phyloP scores from a whole-genome alignment of 2,113 vertebrate species.

The Falcunculus frontatus region DNA sequence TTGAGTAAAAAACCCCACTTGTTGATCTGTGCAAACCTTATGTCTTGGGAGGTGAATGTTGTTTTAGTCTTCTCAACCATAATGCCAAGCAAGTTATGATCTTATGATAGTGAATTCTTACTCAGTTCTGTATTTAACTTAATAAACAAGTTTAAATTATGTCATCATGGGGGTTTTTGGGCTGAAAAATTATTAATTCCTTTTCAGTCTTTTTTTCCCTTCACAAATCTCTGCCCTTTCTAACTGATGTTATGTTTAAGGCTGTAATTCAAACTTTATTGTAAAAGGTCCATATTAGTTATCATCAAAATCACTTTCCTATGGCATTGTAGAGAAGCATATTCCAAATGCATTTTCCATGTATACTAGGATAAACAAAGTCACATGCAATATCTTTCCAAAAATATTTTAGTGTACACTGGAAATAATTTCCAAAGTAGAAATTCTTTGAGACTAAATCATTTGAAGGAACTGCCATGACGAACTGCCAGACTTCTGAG shows the following conservation, averaged over 20 bases:
- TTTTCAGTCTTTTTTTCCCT: neutral
- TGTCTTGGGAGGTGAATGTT: neutral
- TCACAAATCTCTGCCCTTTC: neutral
- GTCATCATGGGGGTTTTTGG: accelerated
- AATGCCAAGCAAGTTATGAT: neutral
- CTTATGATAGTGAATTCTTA: neutral
- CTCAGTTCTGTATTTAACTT: neutral
- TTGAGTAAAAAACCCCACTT: neutral
- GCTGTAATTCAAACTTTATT: neutral
- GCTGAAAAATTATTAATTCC: neutral
- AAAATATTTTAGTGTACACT: neutral
- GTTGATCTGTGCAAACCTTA: neutral
- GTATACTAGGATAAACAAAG: neutral
- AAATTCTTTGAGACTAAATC: neutral
- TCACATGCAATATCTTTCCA: neutral
- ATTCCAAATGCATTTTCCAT: neutral
- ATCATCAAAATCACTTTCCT: neutral
- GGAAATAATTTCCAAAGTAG: neutral
- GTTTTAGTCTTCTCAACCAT: neutral
- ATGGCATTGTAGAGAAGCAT: neutral
- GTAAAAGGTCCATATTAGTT: neutral
- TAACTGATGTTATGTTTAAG: neutral
- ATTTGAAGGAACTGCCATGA: neutral
- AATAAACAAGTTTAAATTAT: neutral
- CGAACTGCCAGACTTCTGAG: accelerated